These are phyloP conservation scores for Torymus aiolomorphi DNA, from an alignment of 2,888 invertebrate species.

Conservation along the genomic window DNA sequence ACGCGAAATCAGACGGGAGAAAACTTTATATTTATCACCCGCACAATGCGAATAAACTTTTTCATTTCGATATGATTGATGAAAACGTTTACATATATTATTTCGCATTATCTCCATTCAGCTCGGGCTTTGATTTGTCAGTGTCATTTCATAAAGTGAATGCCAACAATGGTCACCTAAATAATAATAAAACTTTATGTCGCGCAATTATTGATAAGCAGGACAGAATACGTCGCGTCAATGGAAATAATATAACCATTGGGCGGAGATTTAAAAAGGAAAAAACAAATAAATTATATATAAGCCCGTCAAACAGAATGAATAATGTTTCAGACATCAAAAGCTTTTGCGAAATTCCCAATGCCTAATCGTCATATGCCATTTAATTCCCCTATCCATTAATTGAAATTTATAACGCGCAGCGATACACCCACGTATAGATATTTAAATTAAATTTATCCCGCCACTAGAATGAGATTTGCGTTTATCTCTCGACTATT, in stretches of 20 bases:
- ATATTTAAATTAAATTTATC: too few relatives aligned
- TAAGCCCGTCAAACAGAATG: background rate
- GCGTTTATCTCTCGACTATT: too few relatives aligned
- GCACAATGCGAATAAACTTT: background rate
- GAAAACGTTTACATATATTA: background rate
- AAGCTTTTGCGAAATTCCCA: background rate
- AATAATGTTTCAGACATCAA: background rate
- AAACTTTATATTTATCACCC: conserved; percentile 10
- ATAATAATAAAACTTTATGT: too few relatives aligned
- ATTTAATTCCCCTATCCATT: too few relatives aligned
- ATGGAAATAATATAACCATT: too few relatives aligned
- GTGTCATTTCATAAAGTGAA: background rate
- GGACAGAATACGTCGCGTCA: too few relatives aligned
- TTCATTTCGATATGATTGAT: background rate
- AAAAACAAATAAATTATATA: background rate
- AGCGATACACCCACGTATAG: too few relatives aligned
- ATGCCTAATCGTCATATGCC: too few relatives aligned
- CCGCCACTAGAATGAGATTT: too few relatives aligned
- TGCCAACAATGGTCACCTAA: background rate
- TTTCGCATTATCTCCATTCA: background rate
- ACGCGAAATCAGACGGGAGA: conserved; percentile 13
- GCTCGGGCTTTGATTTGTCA: background rate
- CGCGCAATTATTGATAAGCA: too few relatives aligned
- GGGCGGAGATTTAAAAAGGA: background rate
- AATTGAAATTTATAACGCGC: too few relatives aligned